phyloP scores from a whole-genome alignment of 2,888 invertebrate species.

The Ormyrus nitidulus region DNA sequence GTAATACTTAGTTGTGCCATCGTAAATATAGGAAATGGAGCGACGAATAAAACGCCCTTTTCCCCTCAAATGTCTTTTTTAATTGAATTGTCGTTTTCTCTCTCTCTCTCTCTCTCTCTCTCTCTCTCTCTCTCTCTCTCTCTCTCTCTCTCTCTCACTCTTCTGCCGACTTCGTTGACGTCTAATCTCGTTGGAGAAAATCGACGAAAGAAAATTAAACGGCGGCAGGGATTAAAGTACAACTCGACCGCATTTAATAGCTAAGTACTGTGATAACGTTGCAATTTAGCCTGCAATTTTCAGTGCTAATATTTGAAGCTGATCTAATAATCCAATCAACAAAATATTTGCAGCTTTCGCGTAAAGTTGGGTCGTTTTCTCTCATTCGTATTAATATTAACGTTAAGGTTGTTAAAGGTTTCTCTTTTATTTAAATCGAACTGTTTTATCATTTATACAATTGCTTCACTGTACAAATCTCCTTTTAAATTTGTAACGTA shows the following conservation, averaged over 20 bases:
- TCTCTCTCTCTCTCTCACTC: background rate
- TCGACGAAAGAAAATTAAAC: conserved; percentile 34
- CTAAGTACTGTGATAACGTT: conserved; percentile 2
- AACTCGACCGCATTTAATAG: conserved; percentile 24
- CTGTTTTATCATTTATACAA: too few species aligned
- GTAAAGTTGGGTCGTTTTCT: too few species aligned
- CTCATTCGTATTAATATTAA: too few species aligned
- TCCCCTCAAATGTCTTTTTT: conserved; percentile 1
- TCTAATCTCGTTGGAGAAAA: conserved; percentile 42
- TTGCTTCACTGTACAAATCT: too few species aligned
- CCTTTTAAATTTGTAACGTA: too few species aligned
- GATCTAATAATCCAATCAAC: too few species aligned
- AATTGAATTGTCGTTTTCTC: conserved; percentile 40
- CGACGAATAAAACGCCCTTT: background rate
- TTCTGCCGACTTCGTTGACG: background rate
- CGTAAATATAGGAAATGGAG: conserved; percentile 25
- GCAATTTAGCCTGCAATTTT: conserved; percentile 18
- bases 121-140: background rate
- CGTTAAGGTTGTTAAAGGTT: too few species aligned
- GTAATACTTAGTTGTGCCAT: conserved; percentile 23
- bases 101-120: background rate
- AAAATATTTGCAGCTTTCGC: too few species aligned
- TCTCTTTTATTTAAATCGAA: too few species aligned
- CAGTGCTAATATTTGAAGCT: too few species aligned
- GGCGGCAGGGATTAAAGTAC: conserved; percentile 19